Conservation (phyloP, 2,797 vertebrate species). For the Pangasius macronema region DNA sequence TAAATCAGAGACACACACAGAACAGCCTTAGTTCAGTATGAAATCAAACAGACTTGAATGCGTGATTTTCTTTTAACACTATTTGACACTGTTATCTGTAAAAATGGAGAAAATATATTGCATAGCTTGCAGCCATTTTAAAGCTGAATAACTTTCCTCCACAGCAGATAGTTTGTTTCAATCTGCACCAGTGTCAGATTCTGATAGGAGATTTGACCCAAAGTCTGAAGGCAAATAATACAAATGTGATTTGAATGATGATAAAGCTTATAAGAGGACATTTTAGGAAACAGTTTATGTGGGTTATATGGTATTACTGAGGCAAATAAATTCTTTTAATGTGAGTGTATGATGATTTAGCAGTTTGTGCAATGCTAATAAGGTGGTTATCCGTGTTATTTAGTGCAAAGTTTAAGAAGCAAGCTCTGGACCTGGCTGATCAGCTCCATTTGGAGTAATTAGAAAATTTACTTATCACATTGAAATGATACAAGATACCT, state of each 20-base stretch:
- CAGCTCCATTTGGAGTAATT: neutral
- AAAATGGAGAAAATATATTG: neutral
- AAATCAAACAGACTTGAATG: neutral
- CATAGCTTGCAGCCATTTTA: slow-evolving; percentile 9
- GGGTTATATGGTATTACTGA: neutral
- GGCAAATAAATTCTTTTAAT: neutral
- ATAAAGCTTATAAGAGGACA: neutral
- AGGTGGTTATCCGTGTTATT: neutral
- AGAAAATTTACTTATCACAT: neutral
- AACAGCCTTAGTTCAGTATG: neutral
- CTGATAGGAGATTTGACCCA: neutral
- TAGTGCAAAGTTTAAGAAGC: neutral
- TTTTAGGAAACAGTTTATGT: neutral
- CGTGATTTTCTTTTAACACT: neutral
- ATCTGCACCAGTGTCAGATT: neutral
- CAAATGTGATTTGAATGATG: neutral
- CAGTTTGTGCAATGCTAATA: neutral
- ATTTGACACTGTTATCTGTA: neutral
- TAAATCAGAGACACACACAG: neutral
- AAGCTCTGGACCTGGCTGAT: neutral
- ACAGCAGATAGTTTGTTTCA: slow-evolving; percentile 1
- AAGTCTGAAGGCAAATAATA: neutral
- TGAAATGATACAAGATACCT: neutral
- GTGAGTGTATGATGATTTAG: neutral
- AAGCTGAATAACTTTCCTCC: neutral